Evolutionary conservation across 2,113 vertebrate genomes (phyloP), one percentile per base, ranked within the genome.

Genomic region (Camelus dromedarius): DNA sequence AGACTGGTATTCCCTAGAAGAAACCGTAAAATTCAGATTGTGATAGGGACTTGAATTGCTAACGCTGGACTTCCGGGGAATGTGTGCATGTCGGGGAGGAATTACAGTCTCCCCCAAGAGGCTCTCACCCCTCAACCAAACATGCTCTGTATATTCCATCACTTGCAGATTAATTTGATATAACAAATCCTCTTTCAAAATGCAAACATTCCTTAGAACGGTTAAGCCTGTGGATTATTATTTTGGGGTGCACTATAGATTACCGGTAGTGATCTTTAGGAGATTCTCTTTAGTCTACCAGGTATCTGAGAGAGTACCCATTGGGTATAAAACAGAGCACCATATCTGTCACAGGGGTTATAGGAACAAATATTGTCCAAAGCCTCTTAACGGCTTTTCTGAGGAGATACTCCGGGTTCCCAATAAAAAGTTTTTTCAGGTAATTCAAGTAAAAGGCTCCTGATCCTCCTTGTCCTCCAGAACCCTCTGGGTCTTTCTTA

Each of bases 111-210:
- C 52, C 62, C 16, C 8, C 5, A 92, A 90, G 42, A 91, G 12
- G 38, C 38, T 42, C 38, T 42, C 38, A 42, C 38, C 38, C 38
- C 38, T 42, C 38, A 42, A 69, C 42, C 20, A 91, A 86, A 83
- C 24, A 48, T 54, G 11, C 60, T 64, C 72, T 64, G 18, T 50
- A 42, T 91, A 35, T 52, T 88, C 18, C 62, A 38, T 35, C 18
- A 79, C 70, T 80, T 91, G 52, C 8, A 72, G 46, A 93, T 83
- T 75, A 89, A 97, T 75, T 79, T 82, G 15, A 80, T 76, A 80
- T 35, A 92, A 54, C 66, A 70, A 96, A 19, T 52, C 7, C 70
- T 90, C 32, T 88, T 94, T 94, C n/a, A 91, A 94, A 94, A 58
- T 42, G 8, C 18, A 66, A 64, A 32, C 35, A 85, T 42, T 91